These are phyloP conservation scores for Diceros bicornis DNA, from an alignment of 2,797 vertebrate genomes.

Conservation along the genomic window DNA sequence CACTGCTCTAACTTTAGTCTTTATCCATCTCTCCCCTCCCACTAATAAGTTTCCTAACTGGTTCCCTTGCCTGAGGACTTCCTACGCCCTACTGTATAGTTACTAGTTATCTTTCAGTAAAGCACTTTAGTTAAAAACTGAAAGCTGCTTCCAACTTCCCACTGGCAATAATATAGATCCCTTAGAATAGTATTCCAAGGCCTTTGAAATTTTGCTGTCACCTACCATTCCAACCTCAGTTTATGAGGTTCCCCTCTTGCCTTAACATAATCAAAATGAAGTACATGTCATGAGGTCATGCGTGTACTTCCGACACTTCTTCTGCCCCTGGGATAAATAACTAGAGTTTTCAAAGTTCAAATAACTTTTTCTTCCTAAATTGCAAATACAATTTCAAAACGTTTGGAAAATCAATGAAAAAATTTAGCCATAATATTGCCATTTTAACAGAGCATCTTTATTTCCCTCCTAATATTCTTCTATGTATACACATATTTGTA, in stretches of 20 bases:
- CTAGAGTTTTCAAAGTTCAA: conserved; percentile 53
- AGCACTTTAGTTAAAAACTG: conserved; percentile 27
- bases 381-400: conserved; percentile 9
- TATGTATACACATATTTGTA: not conserved
- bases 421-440: not conserved
- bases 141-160: conserved; percentile 5
- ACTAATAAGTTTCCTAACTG: not conserved
- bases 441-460: conserved; percentile 40
- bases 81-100: not conserved
- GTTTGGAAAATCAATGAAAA: conserved; percentile 31
- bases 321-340: conserved; percentile 16
- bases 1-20: not conserved
- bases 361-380: not conserved
- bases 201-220: conserved; percentile 24
- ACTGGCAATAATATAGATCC: not conserved
- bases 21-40: not conserved
- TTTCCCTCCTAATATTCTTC: not conserved
- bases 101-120: conserved; percentile 18
- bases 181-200: not conserved
- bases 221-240: not conserved
- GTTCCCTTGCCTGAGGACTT: not conserved
- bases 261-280: conserved; percentile 63
- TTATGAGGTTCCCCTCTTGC: not conserved
- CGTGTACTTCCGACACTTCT: not conserved
- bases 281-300: not conserved